Percentiles rank a stretch among this genome's conserved stretches.
These are phyloP conservation scores for Mohoua ochrocephala DNA, from an alignment of 2,113 vertebrate genomes.

Conservation along the genomic window DNA sequence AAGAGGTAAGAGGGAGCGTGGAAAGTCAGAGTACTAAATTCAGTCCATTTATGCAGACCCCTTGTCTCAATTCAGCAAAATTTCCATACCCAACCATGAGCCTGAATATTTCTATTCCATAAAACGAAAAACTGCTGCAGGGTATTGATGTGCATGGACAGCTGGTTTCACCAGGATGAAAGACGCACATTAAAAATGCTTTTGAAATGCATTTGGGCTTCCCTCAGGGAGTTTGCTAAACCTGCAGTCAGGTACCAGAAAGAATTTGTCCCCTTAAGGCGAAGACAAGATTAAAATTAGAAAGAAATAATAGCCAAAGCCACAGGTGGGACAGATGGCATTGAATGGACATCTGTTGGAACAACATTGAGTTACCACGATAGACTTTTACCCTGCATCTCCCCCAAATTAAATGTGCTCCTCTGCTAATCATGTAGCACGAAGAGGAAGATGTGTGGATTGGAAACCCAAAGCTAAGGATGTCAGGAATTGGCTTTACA, in stretches of 20 bases:
- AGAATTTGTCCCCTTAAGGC: constrained; percentile 29
- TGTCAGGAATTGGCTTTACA: background rate
- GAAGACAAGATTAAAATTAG: constrained; percentile 39
- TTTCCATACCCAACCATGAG: background rate
- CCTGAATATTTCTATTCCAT: constrained; percentile 3
- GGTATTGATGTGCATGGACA: constrained; percentile 37
- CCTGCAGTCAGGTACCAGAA: constrained; percentile 32
- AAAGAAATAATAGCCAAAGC: constrained; percentile 22
- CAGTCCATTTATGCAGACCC: background rate
- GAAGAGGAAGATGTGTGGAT: background rate
- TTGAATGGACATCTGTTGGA: constrained; percentile 12
- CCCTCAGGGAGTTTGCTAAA: constrained; percentile 11
- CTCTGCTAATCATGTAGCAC: background rate
- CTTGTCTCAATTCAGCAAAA: constrained; percentile 8
- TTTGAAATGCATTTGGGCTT: constrained; percentile 32
- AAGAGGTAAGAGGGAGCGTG: background rate
- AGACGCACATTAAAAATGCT: constrained; percentile 43
- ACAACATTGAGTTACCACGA: background rate
- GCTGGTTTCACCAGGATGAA: constrained; percentile 36
- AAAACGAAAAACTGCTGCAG: background rate
- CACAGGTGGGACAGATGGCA: constrained; percentile 47
- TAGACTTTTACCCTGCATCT: background rate
- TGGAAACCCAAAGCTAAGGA: background rate
- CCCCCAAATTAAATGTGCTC: background rate
- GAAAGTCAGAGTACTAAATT: background rate